Conservation (phyloP, 2,113 vertebrate genomes). For the Barbus barbus region DNA sequence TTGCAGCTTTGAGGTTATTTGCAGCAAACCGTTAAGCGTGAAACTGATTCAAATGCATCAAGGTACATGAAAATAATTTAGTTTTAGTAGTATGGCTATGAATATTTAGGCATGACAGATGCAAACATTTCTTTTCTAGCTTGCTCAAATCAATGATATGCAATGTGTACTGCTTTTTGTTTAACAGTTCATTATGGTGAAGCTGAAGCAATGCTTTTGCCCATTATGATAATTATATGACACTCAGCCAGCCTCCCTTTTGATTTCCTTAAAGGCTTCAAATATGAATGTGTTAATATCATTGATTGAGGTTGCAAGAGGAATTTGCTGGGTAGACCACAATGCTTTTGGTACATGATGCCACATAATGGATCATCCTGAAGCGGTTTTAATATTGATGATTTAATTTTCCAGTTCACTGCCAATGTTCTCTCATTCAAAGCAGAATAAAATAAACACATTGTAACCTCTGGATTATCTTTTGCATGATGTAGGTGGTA, state of each 20-base stretch:
- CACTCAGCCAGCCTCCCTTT: not conserved
- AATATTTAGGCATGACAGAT: not conserved
- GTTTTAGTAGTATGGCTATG: not conserved
- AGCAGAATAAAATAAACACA: conserved; percentile 17
- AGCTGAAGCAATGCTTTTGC: not conserved
- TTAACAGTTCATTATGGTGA: not conserved
- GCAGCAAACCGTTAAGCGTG: not conserved
- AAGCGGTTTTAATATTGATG: not conserved
- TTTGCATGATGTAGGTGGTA: not conserved
- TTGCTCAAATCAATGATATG: not conserved
- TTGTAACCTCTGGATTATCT: not conserved
- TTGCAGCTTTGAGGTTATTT: not conserved
- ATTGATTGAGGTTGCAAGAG: not conserved
- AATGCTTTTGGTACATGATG: not conserved
- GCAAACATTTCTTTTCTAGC: not conserved
- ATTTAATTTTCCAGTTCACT: conserved; percentile 7
- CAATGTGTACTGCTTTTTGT: not conserved
- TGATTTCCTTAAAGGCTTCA: not conserved
- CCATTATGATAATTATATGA: not conserved
- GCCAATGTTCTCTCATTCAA: not conserved
- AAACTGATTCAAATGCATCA: conserved; percentile 19
- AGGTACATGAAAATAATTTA: not conserved
- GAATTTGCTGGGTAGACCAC: conserved; percentile 14
- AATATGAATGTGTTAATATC: not conserved
- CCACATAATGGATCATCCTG: not conserved